Base-by-base conservation (phyloP, 2,888 invertebrate genomes). In the Agriopis leucophaearia region DNA sequence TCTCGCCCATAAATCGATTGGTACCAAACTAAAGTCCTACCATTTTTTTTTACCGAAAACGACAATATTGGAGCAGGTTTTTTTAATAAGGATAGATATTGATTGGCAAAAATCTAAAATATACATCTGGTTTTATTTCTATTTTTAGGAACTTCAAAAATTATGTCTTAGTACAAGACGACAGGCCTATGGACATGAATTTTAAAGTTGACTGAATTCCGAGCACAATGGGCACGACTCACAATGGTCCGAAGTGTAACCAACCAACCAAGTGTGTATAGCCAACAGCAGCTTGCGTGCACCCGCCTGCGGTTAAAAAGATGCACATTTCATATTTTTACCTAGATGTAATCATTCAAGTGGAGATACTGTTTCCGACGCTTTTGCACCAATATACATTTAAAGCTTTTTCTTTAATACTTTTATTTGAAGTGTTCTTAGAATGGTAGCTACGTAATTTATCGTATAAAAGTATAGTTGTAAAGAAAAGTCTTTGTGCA, bases 281-380 rank as follows among this genome's bases (percentile, higher is more conserved):
- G 69, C 70, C 67, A 66, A 67, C 60, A 69, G 60, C 62, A 45
- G 18, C 18, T 55, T 62, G 62, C 57, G 59, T 69, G 69, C 58
- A 65, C 47, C 51, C 54, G 67, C 67, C 59, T 69, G 59, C 44
- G 57, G 67, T 61, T 72, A 64, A 70, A 75, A 78, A 77, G 74
- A 75, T 73, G 67, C 72, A 76, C 74, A 71, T 72, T 74, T 75
- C 69, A 74, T 67, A 63, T 71, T 57, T 65, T 66, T 60, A 68
- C 56, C 64, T 54, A 66, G 71, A 69, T 74, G 72, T 62, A 76
- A 78, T 75, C 75, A 75, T 75, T 78, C 74, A 72, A 74, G 71
- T 63, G 67, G 40, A 57, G 58, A 71, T 69, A 55, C 45, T 45
- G 18, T 50, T 52, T 51, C 47, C 55, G 42, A 36, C 60, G 54